These are phyloP conservation scores for Bradypodion ventrale DNA, from an alignment of 2,797 vertebrate species.

Conservation along the genomic window DNA sequence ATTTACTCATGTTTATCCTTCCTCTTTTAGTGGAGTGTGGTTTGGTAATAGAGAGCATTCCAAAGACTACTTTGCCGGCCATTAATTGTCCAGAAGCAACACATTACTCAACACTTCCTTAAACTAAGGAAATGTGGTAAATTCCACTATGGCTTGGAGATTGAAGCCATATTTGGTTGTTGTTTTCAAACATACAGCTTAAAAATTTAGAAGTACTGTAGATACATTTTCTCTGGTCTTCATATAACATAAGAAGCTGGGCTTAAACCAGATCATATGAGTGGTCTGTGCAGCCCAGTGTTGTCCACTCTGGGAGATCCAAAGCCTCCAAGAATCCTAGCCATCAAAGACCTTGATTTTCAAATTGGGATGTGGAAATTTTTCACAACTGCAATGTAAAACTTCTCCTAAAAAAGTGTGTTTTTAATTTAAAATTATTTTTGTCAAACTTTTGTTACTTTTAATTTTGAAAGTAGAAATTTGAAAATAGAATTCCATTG, in stretches of 20 bases:
- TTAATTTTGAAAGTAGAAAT: no score
- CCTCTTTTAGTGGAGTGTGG: slow-evolving; percentile 40
- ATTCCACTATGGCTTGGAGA: background rate
- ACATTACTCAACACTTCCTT: slow-evolving; percentile 31
- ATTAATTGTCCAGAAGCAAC: slow-evolving; percentile 44
- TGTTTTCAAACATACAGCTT: slow-evolving; percentile 17
- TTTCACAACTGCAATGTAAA: no score
- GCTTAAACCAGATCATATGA: background rate
- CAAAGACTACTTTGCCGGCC: slow-evolving; percentile 39
- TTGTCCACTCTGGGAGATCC: background rate
- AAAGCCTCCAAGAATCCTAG: background rate
- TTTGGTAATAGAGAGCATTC: slow-evolving; percentile 53
- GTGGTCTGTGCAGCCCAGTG: background rate
- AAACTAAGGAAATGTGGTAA: slow-evolving; percentile 33
- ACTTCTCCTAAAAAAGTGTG: no score
- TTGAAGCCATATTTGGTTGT: slow-evolving; percentile 16
- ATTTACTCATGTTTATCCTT: slow-evolving; percentile 60
- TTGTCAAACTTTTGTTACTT: no score
- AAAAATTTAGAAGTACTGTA: slow-evolving; percentile 23
- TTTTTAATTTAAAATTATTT: no score
- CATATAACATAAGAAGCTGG: background rate
- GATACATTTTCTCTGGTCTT: background rate
- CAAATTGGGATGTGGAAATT: no score
- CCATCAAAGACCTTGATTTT: background rate
- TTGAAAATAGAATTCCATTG: no score